Base-by-base conservation (phyloP, 2,888 invertebrate genomes). In the Chironomus tentans region DNA sequence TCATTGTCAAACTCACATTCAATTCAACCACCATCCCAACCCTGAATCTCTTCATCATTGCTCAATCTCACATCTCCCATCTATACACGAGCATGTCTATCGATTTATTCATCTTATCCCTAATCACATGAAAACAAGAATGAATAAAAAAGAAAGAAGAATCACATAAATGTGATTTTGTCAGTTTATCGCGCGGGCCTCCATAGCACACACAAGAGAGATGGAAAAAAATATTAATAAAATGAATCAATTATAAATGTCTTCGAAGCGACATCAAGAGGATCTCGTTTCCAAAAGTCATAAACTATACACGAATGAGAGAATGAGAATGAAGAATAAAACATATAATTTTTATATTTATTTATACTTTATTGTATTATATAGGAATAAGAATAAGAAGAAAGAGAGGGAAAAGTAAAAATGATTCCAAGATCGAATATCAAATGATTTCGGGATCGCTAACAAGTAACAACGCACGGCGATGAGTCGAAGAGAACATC, bases 231-330 rank as follows among this genome's bases (percentile, higher is more conserved):
- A 65, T 21, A 65, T 38, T 72, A 72, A 72, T 72, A 72, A 72
- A 72, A 72, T 72, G 72, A 72, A 72, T 72, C 72, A 72, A 72
- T 72, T 72, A 72, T 50, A 61, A 72, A 72, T 56, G 38, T 28
- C 50, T 50, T 72, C 61, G 50, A 71, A 62, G 65, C 65, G 72
- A 72, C 62, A 72, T 72, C 72, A 72, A 72, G 72, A 72, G 72
- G 72, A 72, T 72, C 72, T 72, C 38, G 72, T 72, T 72, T 61
- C 72, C 28, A 72, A 72, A 56, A 61, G 72, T 50, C 62, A 72
- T 72, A 72, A 72, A 72, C 72, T 62, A 72, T 72, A 47, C 47
- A 48, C 50, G 24, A 50, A 65, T 65, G 65, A 65, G 38, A 38
- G 65, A 65, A 65, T 56, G 56, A 7, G 22, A 48, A 70, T 18